Conservation (phyloP, 2,113 vertebrate genomes). For the Furnarius figulus region DNA sequence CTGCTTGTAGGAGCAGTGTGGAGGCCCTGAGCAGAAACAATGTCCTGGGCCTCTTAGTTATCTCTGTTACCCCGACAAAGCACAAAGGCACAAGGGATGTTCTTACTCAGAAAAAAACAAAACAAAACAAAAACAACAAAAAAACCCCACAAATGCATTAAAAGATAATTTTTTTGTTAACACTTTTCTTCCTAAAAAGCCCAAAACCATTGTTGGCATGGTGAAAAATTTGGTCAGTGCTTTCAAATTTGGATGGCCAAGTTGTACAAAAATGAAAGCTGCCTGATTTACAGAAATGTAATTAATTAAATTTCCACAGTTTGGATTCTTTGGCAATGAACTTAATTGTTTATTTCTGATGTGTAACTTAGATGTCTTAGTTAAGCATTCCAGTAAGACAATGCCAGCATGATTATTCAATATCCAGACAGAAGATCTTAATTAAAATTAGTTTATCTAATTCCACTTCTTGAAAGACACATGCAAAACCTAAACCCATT, state of each 20-base stretch:
- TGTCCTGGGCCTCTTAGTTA: background rate
- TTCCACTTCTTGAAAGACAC: background rate
- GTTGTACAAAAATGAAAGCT: background rate
- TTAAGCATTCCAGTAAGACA: background rate
- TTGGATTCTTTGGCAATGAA: background rate
- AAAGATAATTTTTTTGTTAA: rapidly evolving
- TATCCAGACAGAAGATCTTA: background rate
- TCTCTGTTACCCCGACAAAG: background rate
- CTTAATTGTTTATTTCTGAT: background rate
- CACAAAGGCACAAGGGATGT: background rate
- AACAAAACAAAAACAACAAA: background rate
- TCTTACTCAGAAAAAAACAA: background rate
- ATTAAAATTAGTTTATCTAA: background rate
- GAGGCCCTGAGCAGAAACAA: background rate
- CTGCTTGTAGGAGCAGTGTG: background rate
- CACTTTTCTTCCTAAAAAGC: background rate
- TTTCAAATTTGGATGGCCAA: background rate
- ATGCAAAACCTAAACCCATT: background rate
- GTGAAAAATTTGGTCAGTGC: background rate
- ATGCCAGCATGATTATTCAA: background rate
- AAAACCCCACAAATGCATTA: background rate
- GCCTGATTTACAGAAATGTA: background rate
- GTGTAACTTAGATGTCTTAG: background rate
- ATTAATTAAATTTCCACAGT: background rate
- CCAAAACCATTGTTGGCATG: background rate